phyloP scores from a whole-genome alignment of 64 coral and sea anemone genomes.

The Dendronephthya gigantea region DNA sequence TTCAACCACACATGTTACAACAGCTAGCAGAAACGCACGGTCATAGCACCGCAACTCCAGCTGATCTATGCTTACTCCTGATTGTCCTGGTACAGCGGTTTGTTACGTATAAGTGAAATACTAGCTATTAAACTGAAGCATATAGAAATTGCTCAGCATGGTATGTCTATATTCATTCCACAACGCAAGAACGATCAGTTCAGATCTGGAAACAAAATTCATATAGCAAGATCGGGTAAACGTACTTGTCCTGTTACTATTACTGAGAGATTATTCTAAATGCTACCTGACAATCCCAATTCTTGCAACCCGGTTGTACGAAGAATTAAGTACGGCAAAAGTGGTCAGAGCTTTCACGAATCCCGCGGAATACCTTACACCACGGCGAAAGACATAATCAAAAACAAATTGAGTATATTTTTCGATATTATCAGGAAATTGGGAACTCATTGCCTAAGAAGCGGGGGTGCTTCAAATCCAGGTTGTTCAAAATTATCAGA shows the following conservation, averaged over 20 bases:
- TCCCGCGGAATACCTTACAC: slow-evolving; percentile 15
- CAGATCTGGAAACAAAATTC: neutral
- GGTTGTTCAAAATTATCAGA: too few species aligned
- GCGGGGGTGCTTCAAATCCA: neutral
- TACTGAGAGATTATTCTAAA: slow-evolving; percentile 21
- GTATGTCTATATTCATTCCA: slow-evolving; percentile 9
- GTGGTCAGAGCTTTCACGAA: neutral
- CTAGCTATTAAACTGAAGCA: slow-evolving; percentile 26
- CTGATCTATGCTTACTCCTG: slow-evolving; percentile 2
- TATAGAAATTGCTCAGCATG: slow-evolving; percentile 20
- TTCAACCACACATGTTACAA: neutral
- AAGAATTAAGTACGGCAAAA: neutral
- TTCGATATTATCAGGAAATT: slow-evolving; percentile 15
- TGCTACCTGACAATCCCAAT: neutral
- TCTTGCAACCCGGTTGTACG: slow-evolving; percentile 16
- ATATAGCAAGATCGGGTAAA: neutral
- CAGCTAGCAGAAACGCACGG: neutral
- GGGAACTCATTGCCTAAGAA: slow-evolving; percentile 20
- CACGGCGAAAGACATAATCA: slow-evolving; percentile 16
- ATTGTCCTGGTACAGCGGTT: neutral
- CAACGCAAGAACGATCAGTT: slow-evolving; percentile 31
- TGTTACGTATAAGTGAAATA: slow-evolving; percentile 20
- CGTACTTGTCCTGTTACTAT: slow-evolving; percentile 13
- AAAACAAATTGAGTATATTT: neutral
- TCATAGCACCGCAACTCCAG: neutral